Percentiles rank a stretch among this genome's conserved stretches.
Evolutionary conservation across 1,140 invertebrate species (phyloP).

Genomic region (Sinonovacula constricta): DNA sequence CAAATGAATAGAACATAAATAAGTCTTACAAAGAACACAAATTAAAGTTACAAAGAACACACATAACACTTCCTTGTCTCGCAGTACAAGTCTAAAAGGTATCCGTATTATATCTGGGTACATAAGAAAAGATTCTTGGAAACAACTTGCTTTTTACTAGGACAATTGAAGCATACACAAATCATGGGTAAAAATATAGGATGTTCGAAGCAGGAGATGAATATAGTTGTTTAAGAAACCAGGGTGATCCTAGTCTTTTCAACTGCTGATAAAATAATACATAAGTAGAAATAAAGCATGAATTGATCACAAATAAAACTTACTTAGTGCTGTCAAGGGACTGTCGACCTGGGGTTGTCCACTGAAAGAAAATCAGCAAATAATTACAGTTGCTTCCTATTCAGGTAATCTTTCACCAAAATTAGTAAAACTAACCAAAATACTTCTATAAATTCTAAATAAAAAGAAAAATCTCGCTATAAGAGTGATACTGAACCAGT

Average conservation of each 20-base stretch:
- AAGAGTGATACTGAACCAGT: neutral
- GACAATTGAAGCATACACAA: neutral
- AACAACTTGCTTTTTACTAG: too few relatives aligned
- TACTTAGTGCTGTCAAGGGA: conserved; percentile 60
- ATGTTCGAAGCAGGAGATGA: neutral
- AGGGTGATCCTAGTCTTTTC: neutral
- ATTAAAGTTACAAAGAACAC: too few relatives aligned
- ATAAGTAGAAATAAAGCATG: neutral
- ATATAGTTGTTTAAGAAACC: too few relatives aligned
- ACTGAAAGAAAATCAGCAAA: conserved; percentile 49
- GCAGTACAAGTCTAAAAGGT: too few relatives aligned
- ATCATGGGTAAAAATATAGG: neutral
- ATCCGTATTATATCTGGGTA: too few relatives aligned
- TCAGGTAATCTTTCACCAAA: neutral
- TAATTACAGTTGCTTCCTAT: neutral
- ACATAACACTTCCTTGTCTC: too few relatives aligned
- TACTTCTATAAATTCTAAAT: too few relatives aligned
- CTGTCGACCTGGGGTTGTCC: conserved; percentile 38
- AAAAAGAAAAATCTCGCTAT: neutral
- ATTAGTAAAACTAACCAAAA: neutral
- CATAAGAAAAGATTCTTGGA: too few relatives aligned
- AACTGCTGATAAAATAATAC: neutral
- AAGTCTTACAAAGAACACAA: too few relatives aligned
- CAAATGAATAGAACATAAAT: too few relatives aligned
- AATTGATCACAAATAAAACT: conserved; percentile 19